Percentiles rank a stretch among this genome's conserved stretches.
Evolutionary conservation across 2,797 vertebrate species (phyloP).

Genomic region (Crenuchus spilurus): DNA sequence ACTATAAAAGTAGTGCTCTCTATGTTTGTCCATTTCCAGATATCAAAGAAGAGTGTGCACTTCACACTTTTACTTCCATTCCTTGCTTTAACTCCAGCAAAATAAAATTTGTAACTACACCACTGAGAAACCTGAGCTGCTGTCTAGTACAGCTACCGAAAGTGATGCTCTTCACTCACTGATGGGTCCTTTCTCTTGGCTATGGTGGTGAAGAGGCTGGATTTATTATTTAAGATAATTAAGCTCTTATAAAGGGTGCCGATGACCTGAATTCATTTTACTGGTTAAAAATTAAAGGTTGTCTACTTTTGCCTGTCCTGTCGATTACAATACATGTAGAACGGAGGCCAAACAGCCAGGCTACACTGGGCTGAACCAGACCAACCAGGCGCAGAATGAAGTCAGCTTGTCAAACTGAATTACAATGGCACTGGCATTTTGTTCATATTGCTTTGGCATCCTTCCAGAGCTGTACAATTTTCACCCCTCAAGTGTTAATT

Average conservation of each 20-base stretch:
- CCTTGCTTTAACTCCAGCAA: not conserved
- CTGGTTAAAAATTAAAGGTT: constrained; percentile 56
- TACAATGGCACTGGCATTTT: constrained; percentile 16
- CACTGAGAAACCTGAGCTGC: constrained; percentile 4
- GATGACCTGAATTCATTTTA: constrained; percentile 52
- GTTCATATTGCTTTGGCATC: constrained; percentile 10
- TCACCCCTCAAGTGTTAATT: constrained; percentile 9
- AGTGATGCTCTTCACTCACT: too few relatives aligned
- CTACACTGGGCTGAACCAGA: constrained; percentile 18
- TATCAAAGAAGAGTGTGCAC: not conserved
- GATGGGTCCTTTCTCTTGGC: constrained; percentile 23
- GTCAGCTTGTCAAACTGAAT: constrained; percentile 13
- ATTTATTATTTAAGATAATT: constrained; percentile 62
- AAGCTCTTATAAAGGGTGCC: constrained; percentile 49
- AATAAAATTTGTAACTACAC: not conserved
- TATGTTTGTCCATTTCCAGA: too few relatives aligned
- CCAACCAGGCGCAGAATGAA: constrained; percentile 26
- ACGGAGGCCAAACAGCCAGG: constrained; percentile 23
- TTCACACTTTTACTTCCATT: not conserved
- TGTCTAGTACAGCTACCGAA: too few relatives aligned
- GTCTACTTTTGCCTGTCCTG: constrained; percentile 27
- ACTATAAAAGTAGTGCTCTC: not conserved
- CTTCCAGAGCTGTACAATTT: constrained; percentile 19
- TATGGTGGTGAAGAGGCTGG: constrained; percentile 17
- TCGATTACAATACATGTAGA: constrained; percentile 32